Evolutionary conservation across 2,113 vertebrate species (phyloP).

Genomic region (Stomatorhinus ivindoensis): DNA sequence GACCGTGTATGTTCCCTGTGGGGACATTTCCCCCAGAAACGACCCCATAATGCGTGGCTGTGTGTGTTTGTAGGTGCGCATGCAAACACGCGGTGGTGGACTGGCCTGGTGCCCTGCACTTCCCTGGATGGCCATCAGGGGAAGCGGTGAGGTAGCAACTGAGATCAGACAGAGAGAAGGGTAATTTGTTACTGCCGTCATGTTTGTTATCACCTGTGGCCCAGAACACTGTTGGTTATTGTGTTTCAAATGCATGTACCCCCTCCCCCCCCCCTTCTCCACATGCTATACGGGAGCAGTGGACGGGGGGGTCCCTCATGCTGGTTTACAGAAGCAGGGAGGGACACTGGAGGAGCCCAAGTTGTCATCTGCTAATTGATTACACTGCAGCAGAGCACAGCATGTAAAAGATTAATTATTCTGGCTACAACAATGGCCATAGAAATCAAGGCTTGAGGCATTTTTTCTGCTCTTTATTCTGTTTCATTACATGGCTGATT

Average conservation of each 20-base stretch:
- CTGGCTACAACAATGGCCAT: constrained; percentile 5
- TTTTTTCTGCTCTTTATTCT: background rate
- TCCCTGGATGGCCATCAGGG: background rate
- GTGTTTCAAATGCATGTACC: background rate
- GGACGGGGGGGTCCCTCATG: background rate
- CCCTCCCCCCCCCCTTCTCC: background rate
- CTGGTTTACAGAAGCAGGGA: background rate
- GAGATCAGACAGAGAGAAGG: background rate
- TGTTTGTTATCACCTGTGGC: constrained; percentile 7
- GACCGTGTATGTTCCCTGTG: background rate
- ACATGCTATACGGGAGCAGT: background rate
- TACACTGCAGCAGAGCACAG: constrained; percentile 4
- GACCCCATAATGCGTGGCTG: background rate
- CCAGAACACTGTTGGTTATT: constrained; percentile 2
- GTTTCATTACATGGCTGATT: constrained; percentile 1
- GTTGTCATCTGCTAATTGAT: constrained; percentile 7
- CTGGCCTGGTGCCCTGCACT: background rate
- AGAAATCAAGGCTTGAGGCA: background rate
- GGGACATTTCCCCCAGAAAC: background rate
- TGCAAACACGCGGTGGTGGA: background rate
- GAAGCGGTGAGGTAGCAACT: background rate
- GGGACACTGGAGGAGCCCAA: background rate
- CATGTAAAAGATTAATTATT: constrained; percentile 10
- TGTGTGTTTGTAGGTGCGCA: background rate
- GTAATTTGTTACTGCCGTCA: background rate